Evolutionary conservation across 1,140 invertebrate genomes (phyloP).

Genomic region (Trachymyrmex cornetzi): DNA sequence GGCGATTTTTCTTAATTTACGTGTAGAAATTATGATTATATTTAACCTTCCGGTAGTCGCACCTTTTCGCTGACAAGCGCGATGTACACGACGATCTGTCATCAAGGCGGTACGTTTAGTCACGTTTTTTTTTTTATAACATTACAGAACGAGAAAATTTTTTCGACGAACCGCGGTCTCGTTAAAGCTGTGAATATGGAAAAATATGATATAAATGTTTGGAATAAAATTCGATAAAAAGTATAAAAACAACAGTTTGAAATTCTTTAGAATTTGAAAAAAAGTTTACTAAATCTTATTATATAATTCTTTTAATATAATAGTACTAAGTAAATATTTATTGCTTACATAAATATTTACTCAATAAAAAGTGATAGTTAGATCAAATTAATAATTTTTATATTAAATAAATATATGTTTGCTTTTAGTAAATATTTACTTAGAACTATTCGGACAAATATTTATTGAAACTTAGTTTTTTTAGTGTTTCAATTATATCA

Average conservation of each 20-base stretch:
- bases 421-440: too few relatives aligned
- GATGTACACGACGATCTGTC: background rate
- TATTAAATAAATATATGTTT: too few relatives aligned
- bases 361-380: too few relatives aligned
- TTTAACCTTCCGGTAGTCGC: constrained; percentile 21
- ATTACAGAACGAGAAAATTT: background rate
- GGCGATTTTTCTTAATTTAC: background rate
- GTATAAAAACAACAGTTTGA: background rate
- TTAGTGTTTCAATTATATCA: too few relatives aligned
- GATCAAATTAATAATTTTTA: too few relatives aligned
- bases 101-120: background rate
- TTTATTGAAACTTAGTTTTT: too few relatives aligned
- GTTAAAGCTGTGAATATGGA: background rate
- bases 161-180: background rate
- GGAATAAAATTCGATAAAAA: background rate
- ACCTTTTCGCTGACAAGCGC: background rate
- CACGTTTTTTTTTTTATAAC: background rate
- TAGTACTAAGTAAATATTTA: too few relatives aligned
- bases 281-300: too few relatives aligned
- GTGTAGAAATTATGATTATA: constrained; percentile 18
- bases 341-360: too few relatives aligned
- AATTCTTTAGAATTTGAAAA: background rate
- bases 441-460: too few relatives aligned
- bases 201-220: background rate
- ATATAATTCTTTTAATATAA: too few relatives aligned